Percentiles rank a stretch among this genome's conserved stretches.
These are phyloP conservation scores for Xiphophorus hellerii DNA, from an alignment of 2,113 vertebrate genomes.

Conservation along the genomic window DNA sequence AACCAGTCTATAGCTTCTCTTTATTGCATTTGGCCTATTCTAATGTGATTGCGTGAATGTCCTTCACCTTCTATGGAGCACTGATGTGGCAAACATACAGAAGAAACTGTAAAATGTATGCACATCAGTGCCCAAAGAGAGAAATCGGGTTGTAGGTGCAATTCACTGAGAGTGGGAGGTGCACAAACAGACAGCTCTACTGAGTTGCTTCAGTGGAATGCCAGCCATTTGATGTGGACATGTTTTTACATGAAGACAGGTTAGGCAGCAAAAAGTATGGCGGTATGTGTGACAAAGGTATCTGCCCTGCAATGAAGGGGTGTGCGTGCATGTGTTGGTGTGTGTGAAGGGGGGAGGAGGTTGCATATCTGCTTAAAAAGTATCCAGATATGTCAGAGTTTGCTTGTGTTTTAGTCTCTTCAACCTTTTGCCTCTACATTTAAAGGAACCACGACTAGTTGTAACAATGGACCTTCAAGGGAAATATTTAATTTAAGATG, in stretches of 20 bases:
- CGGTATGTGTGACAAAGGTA: slow-evolving; percentile 12
- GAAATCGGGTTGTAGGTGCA: neutral
- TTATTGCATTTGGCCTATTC: neutral
- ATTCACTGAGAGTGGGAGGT: neutral
- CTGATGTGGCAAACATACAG: neutral
- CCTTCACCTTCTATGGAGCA: neutral
- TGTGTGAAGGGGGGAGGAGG: neutral
- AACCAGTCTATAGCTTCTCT: neutral
- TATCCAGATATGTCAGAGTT: slow-evolving; percentile 4
- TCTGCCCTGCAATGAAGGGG: neutral
- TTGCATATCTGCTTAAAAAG: slow-evolving; percentile 46
- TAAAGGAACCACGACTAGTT: too few species aligned
- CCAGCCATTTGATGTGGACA: slow-evolving; percentile 36
- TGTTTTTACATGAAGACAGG: slow-evolving; percentile 34
- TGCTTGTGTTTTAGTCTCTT: too few species aligned
- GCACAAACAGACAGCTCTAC: neutral
- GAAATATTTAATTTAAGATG: too few species aligned
- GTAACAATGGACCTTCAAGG: too few species aligned
- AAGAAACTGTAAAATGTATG: neutral
- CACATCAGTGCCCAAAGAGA: neutral
- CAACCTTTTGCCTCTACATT: too few species aligned
- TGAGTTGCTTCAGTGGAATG: slow-evolving; percentile 44
- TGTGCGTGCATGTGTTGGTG: too few species aligned
- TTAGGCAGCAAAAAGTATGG: neutral
- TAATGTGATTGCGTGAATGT: neutral